Conservation (phyloP, 1,140 invertebrate species). For the Nautilus pompilius region DNA sequence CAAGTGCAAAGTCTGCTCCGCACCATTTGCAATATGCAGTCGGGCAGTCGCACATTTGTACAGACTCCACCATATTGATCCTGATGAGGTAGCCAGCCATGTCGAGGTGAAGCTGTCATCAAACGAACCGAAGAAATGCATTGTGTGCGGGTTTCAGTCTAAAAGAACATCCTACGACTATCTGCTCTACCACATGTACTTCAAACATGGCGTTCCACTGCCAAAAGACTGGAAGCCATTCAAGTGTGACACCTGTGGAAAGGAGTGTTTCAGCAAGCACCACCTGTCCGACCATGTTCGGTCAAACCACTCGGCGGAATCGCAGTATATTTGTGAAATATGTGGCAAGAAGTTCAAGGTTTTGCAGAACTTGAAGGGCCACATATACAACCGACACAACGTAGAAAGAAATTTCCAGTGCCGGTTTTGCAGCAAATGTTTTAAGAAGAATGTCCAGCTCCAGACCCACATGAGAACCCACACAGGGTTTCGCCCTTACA, state of each 20-base stretch:
- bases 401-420: conserved; percentile 72
- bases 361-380: conserved; percentile 34
- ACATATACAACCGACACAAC: conserved; percentile 36
- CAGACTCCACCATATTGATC: conserved; percentile 23
- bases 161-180: conserved; percentile 38
- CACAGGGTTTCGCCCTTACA: conserved; percentile 85
- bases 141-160: conserved; percentile 40
- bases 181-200: conserved; percentile 47
- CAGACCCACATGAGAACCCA: conserved; percentile 97
- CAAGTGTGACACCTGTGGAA: conserved; percentile 44
- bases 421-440: conserved; percentile 93
- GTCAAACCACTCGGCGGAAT: conserved; percentile 32
- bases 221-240: conserved; percentile 41
- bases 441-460: conserved; percentile 97
- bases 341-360: conserved; percentile 41
- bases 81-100: conserved; percentile 17
- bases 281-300: conserved; percentile 34
- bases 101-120: neutral
- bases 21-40: too few species aligned
- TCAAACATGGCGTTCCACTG: conserved; percentile 37
- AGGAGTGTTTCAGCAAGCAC: conserved; percentile 40
- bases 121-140: conserved; percentile 24
- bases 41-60: conserved; percentile 28
- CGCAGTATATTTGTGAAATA: conserved; percentile 34
- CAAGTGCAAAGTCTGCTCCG: too few species aligned